Base-by-base conservation (phyloP, 2,113 vertebrate genomes). In the Oenanthe oenanthe region DNA sequence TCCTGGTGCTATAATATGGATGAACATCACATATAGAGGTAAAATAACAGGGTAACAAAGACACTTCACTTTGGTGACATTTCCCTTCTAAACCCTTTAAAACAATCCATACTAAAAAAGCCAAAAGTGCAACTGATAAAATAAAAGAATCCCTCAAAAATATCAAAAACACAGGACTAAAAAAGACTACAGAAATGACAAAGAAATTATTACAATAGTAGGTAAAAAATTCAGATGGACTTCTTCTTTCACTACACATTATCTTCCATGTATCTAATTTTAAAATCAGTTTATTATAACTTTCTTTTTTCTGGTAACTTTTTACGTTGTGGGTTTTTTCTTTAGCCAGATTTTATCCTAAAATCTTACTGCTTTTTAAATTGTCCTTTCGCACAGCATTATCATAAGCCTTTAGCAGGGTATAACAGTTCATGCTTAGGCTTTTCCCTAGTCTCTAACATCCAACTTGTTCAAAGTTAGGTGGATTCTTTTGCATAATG, bases 81-180 rank as follows among this genome's bases (percentile, higher is more conserved):
- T 78, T 60, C 7, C 7, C 8, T 54, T 25, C 13, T 31, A 9
- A n/a, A 93, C 0, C 2, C 5, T 25, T 16, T 31, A 63, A 43
- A 66, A 73, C 28, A 87, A 31, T 58, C 8, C 15, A 31, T 26
- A 75, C 8, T 11, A 17, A 56, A 24, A 7, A 60, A 45, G 7
- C 1, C 1, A 3, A 8, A 14, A 40, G 28, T 19, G 6, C 3
- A 26, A 17, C 10, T 1, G 26, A 17, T 8, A 24, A 79, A 72
- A 6, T 36, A 36, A 79, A 72, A 7, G 6, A 19, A 13, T 18
- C 0, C 21, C 17, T 26, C 17, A 51, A 47, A 66, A 47, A 32
- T 29, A 34, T 31, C 0, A 47, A 70, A 82, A 51, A 6, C 3
- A 50, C 1, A 12, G 4, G 17, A 75, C 24, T 47, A 80, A 87